Evolutionary conservation across 2,113 vertebrate species (phyloP), one percentile per base, ranked within the genome.

Genomic region (Aegithalos caudatus): DNA sequence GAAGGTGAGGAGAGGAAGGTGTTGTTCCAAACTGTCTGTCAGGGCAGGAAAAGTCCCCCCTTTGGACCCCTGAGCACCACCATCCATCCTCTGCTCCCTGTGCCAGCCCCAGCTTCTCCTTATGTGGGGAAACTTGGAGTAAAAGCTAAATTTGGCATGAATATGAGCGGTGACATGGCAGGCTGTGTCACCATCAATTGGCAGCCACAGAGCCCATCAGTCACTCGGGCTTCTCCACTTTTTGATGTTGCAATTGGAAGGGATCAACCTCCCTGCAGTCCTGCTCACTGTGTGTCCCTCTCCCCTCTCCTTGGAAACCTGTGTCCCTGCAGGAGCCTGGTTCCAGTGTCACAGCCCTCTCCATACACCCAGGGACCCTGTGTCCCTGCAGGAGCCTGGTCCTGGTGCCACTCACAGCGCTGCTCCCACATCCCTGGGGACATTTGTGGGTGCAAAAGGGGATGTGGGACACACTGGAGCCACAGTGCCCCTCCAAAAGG

Each of bases 81-180:
- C 86, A 96, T 93, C 85, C 90, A 95, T 97, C 96, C 94, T 84
- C 9, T 1, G 72, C 60, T 88, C 58, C 74, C 29, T 1, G 27
- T 0, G 24, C 44, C 0, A 0, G 86, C 67, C 84, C 69, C 0
- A 0, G 22, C 69, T 83, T 76, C 77, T 86, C 67, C 88, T 58
- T 58, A 67, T 90, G 93, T 0, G 0, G 91, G 66, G 45, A 76
- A 93, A 89, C 77, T 92, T 83, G 83, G 88, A 94, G 71, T 65
- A 97, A 96, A 94, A 97, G 88, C 95, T 95, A 83, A 66, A 96
- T 95, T 96, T 95, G 95, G 91, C 58, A 64, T 87, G 56, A 69
- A 92, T 70, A 42, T 23, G 88, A 93, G 86, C 1, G 0, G 87
- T 90, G 90, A 90, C 92, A 91, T 56, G 3, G 18, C 4, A 77